Conservation (phyloP, 2,797 vertebrate genomes). For the Dermochelys coriacea region DNA sequence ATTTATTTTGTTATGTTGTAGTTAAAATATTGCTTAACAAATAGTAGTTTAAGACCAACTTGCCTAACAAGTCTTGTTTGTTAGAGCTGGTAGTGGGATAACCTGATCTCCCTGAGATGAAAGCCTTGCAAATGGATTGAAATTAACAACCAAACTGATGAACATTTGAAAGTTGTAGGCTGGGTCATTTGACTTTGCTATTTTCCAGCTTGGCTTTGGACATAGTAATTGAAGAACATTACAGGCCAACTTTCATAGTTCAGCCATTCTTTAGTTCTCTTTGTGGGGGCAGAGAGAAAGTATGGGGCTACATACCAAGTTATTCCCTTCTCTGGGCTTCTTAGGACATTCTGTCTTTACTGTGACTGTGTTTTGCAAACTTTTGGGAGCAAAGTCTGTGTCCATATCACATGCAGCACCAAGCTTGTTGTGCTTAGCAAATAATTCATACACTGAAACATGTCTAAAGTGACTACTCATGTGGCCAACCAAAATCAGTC, state of each 20-base stretch:
- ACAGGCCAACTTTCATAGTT: not conserved
- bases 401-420: not conserved
- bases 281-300: not conserved
- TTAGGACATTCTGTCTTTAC: accelerated
- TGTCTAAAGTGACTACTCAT: not conserved
- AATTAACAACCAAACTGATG: not conserved
- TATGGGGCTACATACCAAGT: not conserved
- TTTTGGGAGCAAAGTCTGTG: not conserved
- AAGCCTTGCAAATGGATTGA: not conserved
- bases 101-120: not conserved
- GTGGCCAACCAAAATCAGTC: not conserved
- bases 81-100: not conserved
- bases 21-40: not conserved
- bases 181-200: not conserved
- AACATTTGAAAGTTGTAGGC: not conserved
- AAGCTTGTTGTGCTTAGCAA: not conserved
- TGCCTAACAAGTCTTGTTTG: not conserved
- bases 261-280: not conserved
- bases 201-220: conserved; percentile 40
- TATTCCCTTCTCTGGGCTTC: not conserved
- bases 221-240: not conserved
- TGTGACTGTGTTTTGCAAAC: not conserved
- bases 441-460: not conserved
- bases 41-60: accelerated
- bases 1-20: not conserved